A percentile compares a stretch with the other conserved stretches of the same genome.
Evolutionary conservation across 2,888 invertebrate species (phyloP).

Genomic region (Aspidiotus destructor): DNA sequence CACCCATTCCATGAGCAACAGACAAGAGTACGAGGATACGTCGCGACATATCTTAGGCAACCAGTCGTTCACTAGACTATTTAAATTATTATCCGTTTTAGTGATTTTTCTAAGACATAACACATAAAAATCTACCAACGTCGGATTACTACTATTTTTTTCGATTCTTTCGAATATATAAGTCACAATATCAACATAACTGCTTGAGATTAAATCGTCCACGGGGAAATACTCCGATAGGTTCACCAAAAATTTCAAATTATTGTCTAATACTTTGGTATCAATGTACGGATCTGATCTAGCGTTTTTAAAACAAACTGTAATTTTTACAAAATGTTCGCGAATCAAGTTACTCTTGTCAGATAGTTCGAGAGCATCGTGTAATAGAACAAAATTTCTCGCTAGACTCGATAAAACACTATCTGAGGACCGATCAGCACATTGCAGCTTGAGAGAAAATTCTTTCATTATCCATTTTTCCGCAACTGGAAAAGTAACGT

Average conservation of each 20-base stretch:
- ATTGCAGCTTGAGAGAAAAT: background rate
- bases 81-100: too few species aligned
- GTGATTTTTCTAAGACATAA: background rate
- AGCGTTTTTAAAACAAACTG: slow-evolving; percentile 9
- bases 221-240: background rate
- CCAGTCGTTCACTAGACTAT: too few species aligned
- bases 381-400: background rate
- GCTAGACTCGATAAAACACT: background rate
- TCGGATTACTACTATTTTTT: background rate
- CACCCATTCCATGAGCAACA: too few species aligned
- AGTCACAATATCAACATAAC: background rate
- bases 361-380: slow-evolving; percentile 4
- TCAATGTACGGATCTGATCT: slow-evolving; percentile 4
- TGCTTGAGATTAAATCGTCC: too few species aligned
- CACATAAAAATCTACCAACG: slow-evolving; percentile 1
- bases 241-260: slow-evolving; percentile 10
- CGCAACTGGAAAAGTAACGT: background rate
- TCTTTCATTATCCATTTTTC: background rate
- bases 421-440: background rate
- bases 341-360: background rate
- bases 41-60: too few species aligned
- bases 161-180: background rate
- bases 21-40: too few species aligned
- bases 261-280: slow-evolving; percentile 11
- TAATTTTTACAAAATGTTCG: background rate